phyloP scores from a whole-genome alignment of 2,113 vertebrate species.

The Microcebus murinus region DNA sequence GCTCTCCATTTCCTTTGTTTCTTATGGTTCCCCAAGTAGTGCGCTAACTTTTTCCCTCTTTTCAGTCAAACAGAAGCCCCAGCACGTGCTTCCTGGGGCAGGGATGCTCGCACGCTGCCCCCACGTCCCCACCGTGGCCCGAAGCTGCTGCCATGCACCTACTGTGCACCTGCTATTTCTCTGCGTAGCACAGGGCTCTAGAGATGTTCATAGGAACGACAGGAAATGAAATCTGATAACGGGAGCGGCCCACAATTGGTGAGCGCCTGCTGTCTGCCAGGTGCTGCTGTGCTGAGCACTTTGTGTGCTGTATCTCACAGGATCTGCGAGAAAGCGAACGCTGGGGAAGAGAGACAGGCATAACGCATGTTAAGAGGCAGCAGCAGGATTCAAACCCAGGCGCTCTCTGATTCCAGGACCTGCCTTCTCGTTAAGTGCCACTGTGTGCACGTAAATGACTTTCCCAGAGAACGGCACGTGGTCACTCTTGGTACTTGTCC shows the following conservation, averaged over 20 bases:
- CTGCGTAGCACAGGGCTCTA: neutral
- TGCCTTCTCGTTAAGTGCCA: neutral
- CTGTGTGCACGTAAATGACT: too few species aligned
- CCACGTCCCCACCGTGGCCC: too few species aligned
- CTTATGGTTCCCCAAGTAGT: neutral
- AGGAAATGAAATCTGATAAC: neutral
- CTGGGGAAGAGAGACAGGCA: too few species aligned
- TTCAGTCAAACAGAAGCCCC: neutral
- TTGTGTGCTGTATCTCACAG: neutral
- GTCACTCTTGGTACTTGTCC: too few species aligned
- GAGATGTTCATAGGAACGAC: neutral
- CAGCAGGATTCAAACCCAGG: neutral
- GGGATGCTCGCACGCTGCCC: too few species aligned
- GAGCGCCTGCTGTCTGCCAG: neutral
- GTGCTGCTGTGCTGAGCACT: neutral
- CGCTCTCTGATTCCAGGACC: neutral
- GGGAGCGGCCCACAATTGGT: neutral
- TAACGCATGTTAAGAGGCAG: accelerated
- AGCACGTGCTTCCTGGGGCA: neutral
- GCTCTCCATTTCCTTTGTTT: neutral
- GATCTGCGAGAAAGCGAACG: neutral
- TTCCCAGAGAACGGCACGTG: neutral
- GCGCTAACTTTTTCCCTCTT: neutral
- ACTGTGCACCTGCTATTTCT: too few species aligned
- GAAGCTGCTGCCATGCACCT: too few species aligned